Conservation (phyloP, 1,140 invertebrate genomes). For the Eufriesea mexicana region DNA sequence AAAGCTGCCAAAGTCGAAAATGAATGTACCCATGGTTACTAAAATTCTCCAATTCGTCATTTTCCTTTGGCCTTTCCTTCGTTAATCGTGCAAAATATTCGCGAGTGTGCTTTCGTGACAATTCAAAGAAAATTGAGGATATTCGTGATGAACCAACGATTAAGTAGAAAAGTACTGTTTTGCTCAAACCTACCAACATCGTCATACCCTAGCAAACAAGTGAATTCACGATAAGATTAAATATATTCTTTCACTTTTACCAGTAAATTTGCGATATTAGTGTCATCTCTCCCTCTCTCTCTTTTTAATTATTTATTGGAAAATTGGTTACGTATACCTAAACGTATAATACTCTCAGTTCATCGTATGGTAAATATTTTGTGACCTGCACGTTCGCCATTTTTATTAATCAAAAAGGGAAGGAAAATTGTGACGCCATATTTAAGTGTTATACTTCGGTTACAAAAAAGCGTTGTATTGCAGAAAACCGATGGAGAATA, state of each 20-base stretch:
- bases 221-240: background rate
- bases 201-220: background rate
- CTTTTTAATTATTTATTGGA: background rate
- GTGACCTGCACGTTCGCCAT: background rate
- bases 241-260: slow-evolving; percentile 3
- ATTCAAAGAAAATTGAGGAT: background rate
- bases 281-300: background rate
- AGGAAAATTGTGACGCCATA: background rate
- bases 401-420: background rate
- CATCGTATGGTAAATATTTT: background rate
- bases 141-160: background rate
- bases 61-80: background rate
- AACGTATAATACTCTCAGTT: background rate
- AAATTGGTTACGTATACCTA: background rate
- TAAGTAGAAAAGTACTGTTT: background rate
- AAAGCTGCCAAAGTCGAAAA: background rate
- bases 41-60: background rate
- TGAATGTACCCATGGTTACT: no score
- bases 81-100: no score
- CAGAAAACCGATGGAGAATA: background rate
- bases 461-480: no score
- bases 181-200: background rate
- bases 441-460: background rate
- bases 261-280: background rate
- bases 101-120: background rate